A percentile compares a stretch with the other conserved stretches of the same genome.
phyloP scores from a whole-genome alignment of 1,140 invertebrate species.

The Apocrypta bakeri region DNA sequence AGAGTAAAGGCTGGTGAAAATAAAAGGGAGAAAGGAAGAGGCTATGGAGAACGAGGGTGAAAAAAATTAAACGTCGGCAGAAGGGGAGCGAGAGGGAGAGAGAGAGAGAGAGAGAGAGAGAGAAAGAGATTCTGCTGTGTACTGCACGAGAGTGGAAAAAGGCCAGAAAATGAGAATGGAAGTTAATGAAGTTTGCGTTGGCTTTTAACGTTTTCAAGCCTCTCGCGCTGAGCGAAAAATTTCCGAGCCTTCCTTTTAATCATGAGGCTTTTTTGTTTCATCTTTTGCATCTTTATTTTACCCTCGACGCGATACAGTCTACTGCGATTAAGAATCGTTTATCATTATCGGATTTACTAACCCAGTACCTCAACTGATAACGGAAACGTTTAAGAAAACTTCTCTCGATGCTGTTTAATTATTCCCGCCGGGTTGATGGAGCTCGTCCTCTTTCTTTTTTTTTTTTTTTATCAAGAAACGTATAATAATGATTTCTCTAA shows the following conservation, averaged over 20 bases:
- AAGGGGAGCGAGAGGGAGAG: neutral
- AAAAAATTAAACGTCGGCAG: too few relatives aligned
- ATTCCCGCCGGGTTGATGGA: neutral
- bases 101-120: constrained; percentile 8
- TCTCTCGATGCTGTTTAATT: neutral
- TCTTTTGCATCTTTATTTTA: constrained; percentile 2
- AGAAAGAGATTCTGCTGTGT: neutral
- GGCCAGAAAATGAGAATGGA: constrained; percentile 41
- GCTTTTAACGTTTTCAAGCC: constrained; percentile 41
- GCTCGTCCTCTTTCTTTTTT: too few relatives aligned
- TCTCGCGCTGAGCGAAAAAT: constrained; percentile 14
- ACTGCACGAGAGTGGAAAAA: neutral
- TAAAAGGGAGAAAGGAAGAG: too few relatives aligned
- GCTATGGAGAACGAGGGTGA: too few relatives aligned
- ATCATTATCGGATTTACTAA: constrained; percentile 48
- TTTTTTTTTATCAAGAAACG: too few relatives aligned
- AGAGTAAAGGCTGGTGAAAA: neutral
- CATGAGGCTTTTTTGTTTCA: constrained; percentile 11
- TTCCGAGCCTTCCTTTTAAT: constrained; percentile 12
- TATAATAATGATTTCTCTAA: neutral
- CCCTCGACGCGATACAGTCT: neutral
- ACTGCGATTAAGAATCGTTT: constrained; percentile 32
- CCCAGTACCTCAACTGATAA: neutral
- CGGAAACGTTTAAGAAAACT: neutral
- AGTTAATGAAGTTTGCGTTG: constrained; percentile 42